phyloP scores from a whole-genome alignment of 2,797 vertebrate species.

The Scleropages formosus region DNA sequence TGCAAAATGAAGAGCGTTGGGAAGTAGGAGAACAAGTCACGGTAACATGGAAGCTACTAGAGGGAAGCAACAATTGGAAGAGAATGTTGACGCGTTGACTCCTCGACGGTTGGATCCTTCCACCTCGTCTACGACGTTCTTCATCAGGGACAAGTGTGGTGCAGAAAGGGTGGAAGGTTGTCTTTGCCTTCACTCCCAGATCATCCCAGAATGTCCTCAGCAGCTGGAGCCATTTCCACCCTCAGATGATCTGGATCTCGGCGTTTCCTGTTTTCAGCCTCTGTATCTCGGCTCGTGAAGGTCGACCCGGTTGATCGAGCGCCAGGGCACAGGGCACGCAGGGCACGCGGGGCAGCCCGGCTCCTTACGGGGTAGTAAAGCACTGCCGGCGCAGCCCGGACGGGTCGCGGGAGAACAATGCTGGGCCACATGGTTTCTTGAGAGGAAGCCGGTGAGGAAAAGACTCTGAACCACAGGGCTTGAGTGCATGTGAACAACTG shows the following conservation, averaged over 20 bases:
- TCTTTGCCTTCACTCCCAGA: background rate
- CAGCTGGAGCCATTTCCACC: too few relatives aligned
- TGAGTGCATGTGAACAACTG: too few relatives aligned
- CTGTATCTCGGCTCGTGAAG: constrained; percentile 41
- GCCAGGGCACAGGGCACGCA: constrained; percentile 55
- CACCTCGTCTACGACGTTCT: background rate
- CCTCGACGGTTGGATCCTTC: too few relatives aligned
- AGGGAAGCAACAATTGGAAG: too few relatives aligned
- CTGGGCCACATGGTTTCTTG: constrained; percentile 10
- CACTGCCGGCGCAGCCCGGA: background rate
- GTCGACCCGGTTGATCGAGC: constrained; percentile 31
- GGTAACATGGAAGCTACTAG: too few relatives aligned
- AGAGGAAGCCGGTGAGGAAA: constrained; percentile 18
- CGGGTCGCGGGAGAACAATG: constrained; percentile 43
- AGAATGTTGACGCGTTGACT: too few relatives aligned
- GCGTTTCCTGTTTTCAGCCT: constrained; percentile 55
- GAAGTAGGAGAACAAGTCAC: too few relatives aligned
- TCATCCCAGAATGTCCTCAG: background rate
- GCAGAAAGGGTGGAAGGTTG: background rate
- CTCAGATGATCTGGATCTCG: constrained; percentile 26
- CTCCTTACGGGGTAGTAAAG: constrained; percentile 19
- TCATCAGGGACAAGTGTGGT: background rate
- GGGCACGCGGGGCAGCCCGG: background rate
- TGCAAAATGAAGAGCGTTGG: too few relatives aligned
- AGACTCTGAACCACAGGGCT: constrained; percentile 15